phyloP scores from a whole-genome alignment of 2,113 vertebrate genomes.

The Onychorhynchus coronatus region DNA sequence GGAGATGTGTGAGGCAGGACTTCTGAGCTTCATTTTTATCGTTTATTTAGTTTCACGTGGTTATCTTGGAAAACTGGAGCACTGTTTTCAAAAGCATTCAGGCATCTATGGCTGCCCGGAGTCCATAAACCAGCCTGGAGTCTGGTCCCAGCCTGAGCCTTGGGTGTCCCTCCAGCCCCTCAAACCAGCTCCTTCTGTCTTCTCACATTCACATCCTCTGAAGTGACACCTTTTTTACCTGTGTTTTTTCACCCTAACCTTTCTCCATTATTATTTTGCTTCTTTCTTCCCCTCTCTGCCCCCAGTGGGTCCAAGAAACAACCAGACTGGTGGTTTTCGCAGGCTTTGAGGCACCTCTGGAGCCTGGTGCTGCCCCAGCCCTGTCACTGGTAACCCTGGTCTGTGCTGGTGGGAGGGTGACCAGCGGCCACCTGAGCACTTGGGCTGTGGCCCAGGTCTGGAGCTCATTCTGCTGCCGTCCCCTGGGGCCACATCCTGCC shows the following conservation, averaged over 20 bases:
- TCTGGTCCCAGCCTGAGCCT: not conserved
- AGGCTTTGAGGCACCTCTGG: not conserved
- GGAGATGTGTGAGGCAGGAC: not conserved
- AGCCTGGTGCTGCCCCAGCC: not conserved
- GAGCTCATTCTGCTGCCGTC: accelerated
- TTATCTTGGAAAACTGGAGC: not conserved
- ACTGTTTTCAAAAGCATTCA: not conserved
- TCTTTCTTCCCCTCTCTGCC: accelerated
- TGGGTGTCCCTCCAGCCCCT: not conserved
- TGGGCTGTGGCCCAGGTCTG: accelerated
- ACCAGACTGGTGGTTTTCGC: accelerated
- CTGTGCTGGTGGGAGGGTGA: not conserved
- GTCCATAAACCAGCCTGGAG: not conserved
- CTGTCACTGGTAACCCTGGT: accelerated
- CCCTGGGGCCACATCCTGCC: accelerated
- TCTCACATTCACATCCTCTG: not conserved
- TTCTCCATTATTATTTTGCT: not conserved
- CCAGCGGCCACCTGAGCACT: accelerated
- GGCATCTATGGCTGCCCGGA: accelerated
- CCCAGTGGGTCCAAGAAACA: accelerated
- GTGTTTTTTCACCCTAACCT: not conserved
- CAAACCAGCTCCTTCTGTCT: not conserved
- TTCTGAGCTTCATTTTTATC: not conserved
- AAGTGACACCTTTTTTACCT: not conserved
- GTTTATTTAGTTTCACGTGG: not conserved